These are phyloP conservation scores for Nesoenas mayeri DNA, from an alignment of 2,113 vertebrate genomes.

Conservation along the genomic window DNA sequence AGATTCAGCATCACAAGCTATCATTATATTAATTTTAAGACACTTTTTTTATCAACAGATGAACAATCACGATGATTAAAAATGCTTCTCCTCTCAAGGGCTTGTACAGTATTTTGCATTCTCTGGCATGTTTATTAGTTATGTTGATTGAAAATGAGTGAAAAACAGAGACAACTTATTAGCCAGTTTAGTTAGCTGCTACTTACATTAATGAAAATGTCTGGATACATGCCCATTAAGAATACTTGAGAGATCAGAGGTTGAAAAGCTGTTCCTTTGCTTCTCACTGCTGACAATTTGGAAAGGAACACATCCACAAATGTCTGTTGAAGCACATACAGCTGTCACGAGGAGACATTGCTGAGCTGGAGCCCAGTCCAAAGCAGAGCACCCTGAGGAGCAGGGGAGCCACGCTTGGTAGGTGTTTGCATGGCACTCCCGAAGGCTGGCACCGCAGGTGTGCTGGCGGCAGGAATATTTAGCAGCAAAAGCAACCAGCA, in stretches of 20 bases:
- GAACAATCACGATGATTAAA: constrained; percentile 62
- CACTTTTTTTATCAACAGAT: constrained; percentile 51
- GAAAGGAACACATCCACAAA: background rate
- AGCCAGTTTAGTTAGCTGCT: constrained; percentile 51
- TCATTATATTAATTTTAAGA: constrained; percentile 59
- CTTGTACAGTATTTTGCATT: constrained; percentile 49
- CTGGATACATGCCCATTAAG: constrained; percentile 49
- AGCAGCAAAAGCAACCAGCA: background rate
- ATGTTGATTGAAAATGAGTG: constrained; percentile 59
- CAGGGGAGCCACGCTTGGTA: rapidly evolving
- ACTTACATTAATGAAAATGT: constrained; percentile 60
- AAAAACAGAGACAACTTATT: constrained; percentile 65
- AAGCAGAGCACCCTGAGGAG: background rate
- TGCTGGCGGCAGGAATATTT: background rate
- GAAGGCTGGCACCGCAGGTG: background rate
- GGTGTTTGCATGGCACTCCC: background rate
- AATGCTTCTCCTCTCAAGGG: constrained; percentile 47
- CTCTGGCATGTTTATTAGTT: constrained; percentile 46
- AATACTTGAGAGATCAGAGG: constrained; percentile 37
- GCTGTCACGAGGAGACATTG: background rate
- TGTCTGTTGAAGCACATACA: background rate
- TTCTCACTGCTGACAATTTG: background rate
- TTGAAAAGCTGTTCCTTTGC: background rate
- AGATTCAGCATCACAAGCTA: constrained; percentile 43
- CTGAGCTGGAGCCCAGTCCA: background rate